Percentiles rank a stretch among this genome's conserved stretches.
Evolutionary conservation across 2,888 invertebrate genomes (phyloP).

Genomic region (Ceriagrion tenellum): DNA sequence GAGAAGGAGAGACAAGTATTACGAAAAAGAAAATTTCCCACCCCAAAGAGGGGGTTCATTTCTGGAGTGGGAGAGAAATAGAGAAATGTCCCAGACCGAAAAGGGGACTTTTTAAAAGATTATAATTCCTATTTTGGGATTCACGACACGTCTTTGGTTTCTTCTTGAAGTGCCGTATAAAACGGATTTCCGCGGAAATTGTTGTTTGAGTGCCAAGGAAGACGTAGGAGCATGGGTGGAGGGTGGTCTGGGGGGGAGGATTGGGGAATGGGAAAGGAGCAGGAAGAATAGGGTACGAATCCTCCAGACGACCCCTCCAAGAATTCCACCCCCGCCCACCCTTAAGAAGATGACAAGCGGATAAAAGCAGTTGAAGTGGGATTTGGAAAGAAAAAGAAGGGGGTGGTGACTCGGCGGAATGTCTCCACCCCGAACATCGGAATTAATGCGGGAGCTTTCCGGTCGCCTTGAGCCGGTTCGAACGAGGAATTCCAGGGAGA

Average conservation of each 20-base stretch:
- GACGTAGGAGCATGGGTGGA: not conserved
- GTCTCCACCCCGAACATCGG: too few species aligned
- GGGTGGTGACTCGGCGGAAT: not conserved
- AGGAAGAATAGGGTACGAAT: too few species aligned
- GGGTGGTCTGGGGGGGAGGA: not conserved
- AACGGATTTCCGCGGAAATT: not conserved
- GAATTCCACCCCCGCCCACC: too few species aligned
- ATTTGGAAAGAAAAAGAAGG: not conserved
- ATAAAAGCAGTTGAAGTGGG: not conserved
- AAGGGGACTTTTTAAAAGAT: not conserved
- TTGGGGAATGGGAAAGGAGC: not conserved
- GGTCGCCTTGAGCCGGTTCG: not conserved
- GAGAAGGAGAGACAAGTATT: not conserved
- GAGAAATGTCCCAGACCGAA: not conserved
- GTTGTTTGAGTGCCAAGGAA: not conserved
- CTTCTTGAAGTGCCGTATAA: not conserved
- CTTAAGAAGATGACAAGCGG: not conserved
- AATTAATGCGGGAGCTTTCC: not conserved
- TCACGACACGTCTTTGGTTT: slow-evolving; percentile 2
- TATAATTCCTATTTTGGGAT: slow-evolving; percentile 4
- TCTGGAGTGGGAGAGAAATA: not conserved
- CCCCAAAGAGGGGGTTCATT: not conserved
- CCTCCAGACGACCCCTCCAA: too few species aligned
- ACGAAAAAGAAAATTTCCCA: too few species aligned
- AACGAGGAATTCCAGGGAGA: not conserved